Evolutionary conservation across 2,113 vertebrate genomes (phyloP).

Genomic region (Otocyon megalotis): DNA sequence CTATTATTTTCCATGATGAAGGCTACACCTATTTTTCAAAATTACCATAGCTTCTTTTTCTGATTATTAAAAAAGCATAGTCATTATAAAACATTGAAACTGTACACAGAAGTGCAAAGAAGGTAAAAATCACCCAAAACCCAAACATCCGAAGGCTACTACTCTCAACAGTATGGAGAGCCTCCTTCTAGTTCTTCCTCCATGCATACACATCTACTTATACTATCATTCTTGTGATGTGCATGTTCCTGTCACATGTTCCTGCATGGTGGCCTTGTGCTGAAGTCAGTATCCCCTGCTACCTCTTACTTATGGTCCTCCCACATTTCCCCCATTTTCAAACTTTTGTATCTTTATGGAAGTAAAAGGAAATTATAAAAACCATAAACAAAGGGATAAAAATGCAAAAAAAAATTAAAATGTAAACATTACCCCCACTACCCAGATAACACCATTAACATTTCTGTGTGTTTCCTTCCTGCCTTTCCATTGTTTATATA

Average conservation of each 20-base stretch:
- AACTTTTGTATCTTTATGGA: background rate
- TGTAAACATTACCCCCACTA: background rate
- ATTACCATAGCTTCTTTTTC: slow-evolving; percentile 23
- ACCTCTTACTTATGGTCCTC: background rate
- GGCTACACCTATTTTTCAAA: slow-evolving; percentile 43
- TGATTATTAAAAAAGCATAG: background rate
- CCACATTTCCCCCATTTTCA: background rate
- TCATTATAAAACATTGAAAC: slow-evolving; percentile 26
- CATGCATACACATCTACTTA: background rate
- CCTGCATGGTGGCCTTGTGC: background rate
- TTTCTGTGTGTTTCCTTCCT: slow-evolving; percentile 31
- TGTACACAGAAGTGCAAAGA: slow-evolving; percentile 19
- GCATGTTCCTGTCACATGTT: background rate
- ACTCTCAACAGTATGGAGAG: background rate
- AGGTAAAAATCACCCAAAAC: slow-evolving; percentile 55
- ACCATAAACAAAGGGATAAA: background rate
- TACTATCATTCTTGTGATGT: background rate
- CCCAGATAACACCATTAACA: background rate
- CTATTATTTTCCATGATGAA: slow-evolving; percentile 23
- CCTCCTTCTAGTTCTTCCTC: background rate
- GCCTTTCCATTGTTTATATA: background rate
- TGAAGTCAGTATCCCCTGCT: background rate
- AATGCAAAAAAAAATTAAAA: background rate
- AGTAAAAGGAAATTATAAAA: background rate
- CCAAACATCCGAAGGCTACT: background rate